phyloP scores from a whole-genome alignment of 2,113 vertebrate species.

The Lichenostomus cassidix region DNA sequence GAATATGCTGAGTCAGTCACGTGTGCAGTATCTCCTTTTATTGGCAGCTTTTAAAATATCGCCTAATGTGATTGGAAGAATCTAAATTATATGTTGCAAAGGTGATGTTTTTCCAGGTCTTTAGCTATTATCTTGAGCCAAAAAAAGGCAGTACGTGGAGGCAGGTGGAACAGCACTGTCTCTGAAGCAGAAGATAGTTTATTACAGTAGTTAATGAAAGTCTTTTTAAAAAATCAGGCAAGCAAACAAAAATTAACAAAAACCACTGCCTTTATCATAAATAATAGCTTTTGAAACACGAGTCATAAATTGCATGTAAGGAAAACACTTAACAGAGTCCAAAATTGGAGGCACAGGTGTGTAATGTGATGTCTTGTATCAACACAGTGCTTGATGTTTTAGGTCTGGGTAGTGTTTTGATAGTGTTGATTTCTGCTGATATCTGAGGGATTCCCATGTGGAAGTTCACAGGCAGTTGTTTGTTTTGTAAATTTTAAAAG shows the following conservation, averaged over 20 bases:
- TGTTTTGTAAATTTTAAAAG: not conserved
- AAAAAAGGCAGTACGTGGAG: not conserved
- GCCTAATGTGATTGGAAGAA: not conserved
- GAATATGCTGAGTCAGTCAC: not conserved
- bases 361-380: not conserved
- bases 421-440: not conserved
- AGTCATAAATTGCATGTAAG: not conserved
- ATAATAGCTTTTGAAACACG: not conserved
- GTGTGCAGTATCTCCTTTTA: not conserved
- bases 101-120: not conserved
- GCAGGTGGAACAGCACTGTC: not conserved
- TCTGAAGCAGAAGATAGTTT: not conserved
- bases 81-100: not conserved
- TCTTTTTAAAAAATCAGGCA: not conserved
- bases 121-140: not conserved
- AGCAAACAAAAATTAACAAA: not conserved
- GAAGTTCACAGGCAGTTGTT: not conserved
- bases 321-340: not conserved
- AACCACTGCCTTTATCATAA: not conserved
- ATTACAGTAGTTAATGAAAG: not conserved
- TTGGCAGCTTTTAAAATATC: not conserved
- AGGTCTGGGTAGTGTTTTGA: not conserved
- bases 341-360: not conserved
- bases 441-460: not conserved
- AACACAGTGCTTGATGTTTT: not conserved